Evolutionary conservation across 1,140 invertebrate genomes (phyloP).

Genomic region (Atta cephalotes): DNA sequence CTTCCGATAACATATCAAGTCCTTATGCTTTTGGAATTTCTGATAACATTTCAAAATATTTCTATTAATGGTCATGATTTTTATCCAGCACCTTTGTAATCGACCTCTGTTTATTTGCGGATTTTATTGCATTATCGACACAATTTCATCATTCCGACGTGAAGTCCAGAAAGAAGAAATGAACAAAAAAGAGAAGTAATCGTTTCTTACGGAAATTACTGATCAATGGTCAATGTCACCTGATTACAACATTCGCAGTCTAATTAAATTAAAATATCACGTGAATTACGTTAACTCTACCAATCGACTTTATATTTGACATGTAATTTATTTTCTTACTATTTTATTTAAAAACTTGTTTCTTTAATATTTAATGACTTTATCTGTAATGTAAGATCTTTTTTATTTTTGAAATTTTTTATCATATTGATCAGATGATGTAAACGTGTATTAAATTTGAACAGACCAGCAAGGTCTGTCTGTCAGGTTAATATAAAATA

Average conservation of each 20-base stretch:
- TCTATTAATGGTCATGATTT: not conserved
- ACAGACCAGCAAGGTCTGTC: not conserved
- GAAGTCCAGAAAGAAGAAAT: not conserved
- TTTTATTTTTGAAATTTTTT: too few species aligned
- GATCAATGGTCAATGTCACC: constrained; percentile 64
- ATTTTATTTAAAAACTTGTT: too few species aligned
- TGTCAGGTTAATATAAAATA: not conserved
- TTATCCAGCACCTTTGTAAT: not conserved
- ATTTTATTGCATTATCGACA: not conserved
- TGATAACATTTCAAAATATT: constrained; percentile 17
- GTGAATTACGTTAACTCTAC: constrained; percentile 9
- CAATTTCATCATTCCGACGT: not conserved
- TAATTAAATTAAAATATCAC: constrained; percentile 1
- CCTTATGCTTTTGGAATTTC: constrained; percentile 5
- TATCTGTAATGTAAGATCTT: too few species aligned
- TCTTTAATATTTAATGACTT: too few species aligned
- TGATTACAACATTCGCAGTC: constrained; percentile 47
- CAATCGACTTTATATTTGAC: too few species aligned
- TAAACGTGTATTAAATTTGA: too few species aligned
- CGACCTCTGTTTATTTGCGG: not conserved
- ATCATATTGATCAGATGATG: too few species aligned
- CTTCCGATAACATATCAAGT: not conserved
- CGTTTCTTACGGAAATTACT: constrained; percentile 32
- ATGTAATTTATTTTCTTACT: too few species aligned
- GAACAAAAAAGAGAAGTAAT: not conserved